phyloP scores from a whole-genome alignment of 2,797 vertebrate genomes.

The Hippoglossus hippoglossus region DNA sequence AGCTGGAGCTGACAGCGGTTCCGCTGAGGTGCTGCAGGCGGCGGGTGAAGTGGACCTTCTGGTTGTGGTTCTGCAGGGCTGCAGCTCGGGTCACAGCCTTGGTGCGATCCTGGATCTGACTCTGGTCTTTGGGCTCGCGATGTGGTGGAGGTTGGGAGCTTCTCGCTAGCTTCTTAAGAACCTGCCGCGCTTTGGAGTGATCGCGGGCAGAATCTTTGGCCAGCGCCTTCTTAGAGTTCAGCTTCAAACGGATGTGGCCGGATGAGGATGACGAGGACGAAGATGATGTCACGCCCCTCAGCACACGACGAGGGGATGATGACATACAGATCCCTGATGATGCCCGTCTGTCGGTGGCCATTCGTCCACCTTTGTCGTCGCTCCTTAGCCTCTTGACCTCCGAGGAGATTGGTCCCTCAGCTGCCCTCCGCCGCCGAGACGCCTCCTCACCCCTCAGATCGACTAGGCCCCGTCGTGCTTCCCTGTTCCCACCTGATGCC shows the following conservation, averaged over 20 bases:
- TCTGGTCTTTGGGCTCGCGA: slow-evolving; percentile 37
- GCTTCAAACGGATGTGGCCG: slow-evolving; percentile 83
- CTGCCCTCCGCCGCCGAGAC: slow-evolving; percentile 85
- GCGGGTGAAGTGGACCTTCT: slow-evolving; percentile 95
- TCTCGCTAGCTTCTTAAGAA: slow-evolving; percentile 94
- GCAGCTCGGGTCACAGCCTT: slow-evolving; percentile 79
- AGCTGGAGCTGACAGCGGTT: slow-evolving; percentile 13
- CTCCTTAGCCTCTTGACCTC: slow-evolving; percentile 90
- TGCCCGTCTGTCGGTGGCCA: slow-evolving; percentile 71
- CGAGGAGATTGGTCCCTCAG: slow-evolving; percentile 60
- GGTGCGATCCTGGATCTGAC: slow-evolving; percentile 27
- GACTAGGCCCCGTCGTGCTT: slow-evolving; percentile 87
- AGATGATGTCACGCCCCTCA: slow-evolving; percentile 69
- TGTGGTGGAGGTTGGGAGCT: slow-evolving; percentile 60
- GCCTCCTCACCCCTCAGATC: slow-evolving; percentile 89
- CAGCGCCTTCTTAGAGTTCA: slow-evolving; percentile 92
- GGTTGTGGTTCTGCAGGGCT: slow-evolving; percentile 90
- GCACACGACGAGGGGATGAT: slow-evolving; percentile 64
- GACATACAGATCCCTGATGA: slow-evolving; percentile 87
- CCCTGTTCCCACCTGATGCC: slow-evolving; percentile 88
- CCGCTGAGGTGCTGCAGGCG: slow-evolving; percentile 92
- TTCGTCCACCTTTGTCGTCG: slow-evolving; percentile 87
- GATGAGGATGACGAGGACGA: slow-evolving; percentile 72
- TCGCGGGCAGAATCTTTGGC: slow-evolving; percentile 89
- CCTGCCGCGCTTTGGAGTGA: slow-evolving; percentile 90